These are phyloP conservation scores for Pholis gunnellus DNA, from an alignment of 2,113 vertebrate species.

Conservation along the genomic window DNA sequence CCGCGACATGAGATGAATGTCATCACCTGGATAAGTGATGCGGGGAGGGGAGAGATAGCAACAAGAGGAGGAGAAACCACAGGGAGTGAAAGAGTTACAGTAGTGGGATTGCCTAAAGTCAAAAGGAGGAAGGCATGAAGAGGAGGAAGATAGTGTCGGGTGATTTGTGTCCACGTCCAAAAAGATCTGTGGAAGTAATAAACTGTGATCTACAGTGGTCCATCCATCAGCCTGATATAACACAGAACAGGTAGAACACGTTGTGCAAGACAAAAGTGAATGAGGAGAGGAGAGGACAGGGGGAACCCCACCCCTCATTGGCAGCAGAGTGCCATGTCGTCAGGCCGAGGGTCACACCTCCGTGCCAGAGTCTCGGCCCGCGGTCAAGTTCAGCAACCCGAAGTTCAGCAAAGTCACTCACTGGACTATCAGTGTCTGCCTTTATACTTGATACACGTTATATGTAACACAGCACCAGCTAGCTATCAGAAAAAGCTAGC, in stretches of 20 bases:
- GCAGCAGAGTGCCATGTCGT: conserved; percentile 62
- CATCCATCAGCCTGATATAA: conserved; percentile 31
- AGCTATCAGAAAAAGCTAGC: too few relatives aligned
- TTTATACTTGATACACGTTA: too few relatives aligned
- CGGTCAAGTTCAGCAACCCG: conserved; percentile 62
- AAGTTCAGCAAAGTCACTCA: conserved; percentile 48
- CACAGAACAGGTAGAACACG: conserved; percentile 23
- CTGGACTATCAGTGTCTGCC: too few relatives aligned
- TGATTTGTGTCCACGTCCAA: neutral
- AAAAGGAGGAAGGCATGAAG: neutral
- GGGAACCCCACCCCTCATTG: conserved; percentile 38
- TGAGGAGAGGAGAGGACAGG: neutral
- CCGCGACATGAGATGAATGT: conserved; percentile 55
- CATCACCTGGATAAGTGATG: conserved; percentile 63
- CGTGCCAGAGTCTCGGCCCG: conserved; percentile 58
- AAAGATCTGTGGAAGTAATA: conserved; percentile 20
- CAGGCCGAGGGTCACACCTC: conserved; percentile 58
- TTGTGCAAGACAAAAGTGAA: conserved; percentile 4
- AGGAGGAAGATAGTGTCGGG: conserved; percentile 11
- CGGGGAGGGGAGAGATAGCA: neutral
- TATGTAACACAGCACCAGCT: too few relatives aligned
- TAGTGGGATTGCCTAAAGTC: neutral
- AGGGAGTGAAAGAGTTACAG: conserved; percentile 2
- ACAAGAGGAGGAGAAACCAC: conserved; percentile 62
- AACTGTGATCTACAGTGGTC: conserved; percentile 6